Percentiles rank a stretch among this genome's conserved stretches.
Evolutionary conservation across 2,113 vertebrate genomes (phyloP).

Genomic region (Chloropsis hardwickii): DNA sequence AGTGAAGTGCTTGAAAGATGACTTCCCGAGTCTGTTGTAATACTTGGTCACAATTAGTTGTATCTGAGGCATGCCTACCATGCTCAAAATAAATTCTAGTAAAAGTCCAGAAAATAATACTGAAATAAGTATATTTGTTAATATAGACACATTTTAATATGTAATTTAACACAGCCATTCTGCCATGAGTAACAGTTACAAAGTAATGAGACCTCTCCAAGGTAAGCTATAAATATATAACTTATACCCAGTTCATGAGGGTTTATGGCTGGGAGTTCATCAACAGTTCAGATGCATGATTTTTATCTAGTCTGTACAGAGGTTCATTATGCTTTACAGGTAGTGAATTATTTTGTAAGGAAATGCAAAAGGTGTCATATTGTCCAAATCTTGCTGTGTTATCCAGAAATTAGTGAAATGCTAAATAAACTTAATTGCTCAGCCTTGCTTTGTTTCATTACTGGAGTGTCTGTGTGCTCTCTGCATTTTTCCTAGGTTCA

Average conservation of each 20-base stretch:
- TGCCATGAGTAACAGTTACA: background rate
- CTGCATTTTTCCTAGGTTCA: background rate
- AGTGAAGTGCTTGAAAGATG: background rate
- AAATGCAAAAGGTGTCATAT: background rate
- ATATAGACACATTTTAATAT: background rate
- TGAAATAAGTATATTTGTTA: background rate
- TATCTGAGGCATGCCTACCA: background rate
- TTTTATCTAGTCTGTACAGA: background rate
- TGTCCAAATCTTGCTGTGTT: background rate
- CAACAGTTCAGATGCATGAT: background rate
- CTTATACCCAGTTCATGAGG: background rate
- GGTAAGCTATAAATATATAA: background rate
- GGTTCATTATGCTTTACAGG: background rate
- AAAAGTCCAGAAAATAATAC: background rate
- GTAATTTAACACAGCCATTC: background rate
- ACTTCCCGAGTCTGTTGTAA: background rate
- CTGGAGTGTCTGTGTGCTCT: background rate
- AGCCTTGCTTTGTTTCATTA: background rate
- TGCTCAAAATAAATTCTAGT: background rate
- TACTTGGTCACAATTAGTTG: background rate
- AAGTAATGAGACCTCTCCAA: background rate
- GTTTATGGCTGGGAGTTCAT: background rate
- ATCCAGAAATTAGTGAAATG: background rate
- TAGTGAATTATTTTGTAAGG: background rate
- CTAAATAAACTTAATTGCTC: background rate